phyloP scores from a whole-genome alignment of 2,113 vertebrate species.

The Phoxinus phoxinus region DNA sequence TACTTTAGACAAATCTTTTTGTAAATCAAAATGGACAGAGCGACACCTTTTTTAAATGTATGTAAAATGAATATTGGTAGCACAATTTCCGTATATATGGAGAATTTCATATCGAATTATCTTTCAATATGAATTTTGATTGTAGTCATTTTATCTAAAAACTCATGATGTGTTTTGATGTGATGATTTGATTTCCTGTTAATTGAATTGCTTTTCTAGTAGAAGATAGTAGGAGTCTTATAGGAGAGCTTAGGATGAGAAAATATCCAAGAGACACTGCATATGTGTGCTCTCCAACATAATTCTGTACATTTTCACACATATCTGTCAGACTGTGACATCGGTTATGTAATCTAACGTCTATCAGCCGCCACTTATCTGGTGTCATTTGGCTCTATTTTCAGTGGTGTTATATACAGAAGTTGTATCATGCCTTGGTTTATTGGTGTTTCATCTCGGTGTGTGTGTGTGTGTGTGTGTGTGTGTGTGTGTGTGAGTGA shows the following conservation, averaged over 20 bases:
- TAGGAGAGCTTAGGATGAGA: not conserved
- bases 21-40: not conserved
- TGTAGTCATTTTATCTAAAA: not conserved
- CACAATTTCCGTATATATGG: not conserved
- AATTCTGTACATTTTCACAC: constrained; percentile 18
- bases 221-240: not conserved
- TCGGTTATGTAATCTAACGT: constrained; percentile 15
- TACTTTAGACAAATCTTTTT: not conserved
- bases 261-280: not conserved
- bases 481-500: not conserved
- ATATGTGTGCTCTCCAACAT: constrained; percentile 16
- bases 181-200: not conserved
- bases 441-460: not conserved
- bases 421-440: constrained; percentile 1
- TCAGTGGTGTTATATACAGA: constrained; percentile 1
- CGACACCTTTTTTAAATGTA: not conserved
- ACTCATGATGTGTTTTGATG: not conserved
- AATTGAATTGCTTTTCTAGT: not conserved
- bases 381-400: constrained; percentile 30
- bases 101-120: not conserved
- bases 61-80: not conserved
- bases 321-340: constrained; percentile 24
- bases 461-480: not conserved
- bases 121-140: not conserved
- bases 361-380: constrained; percentile 28